phyloP scores from a whole-genome alignment of 2,888 invertebrate species.

The Halictus quadricinctus region DNA sequence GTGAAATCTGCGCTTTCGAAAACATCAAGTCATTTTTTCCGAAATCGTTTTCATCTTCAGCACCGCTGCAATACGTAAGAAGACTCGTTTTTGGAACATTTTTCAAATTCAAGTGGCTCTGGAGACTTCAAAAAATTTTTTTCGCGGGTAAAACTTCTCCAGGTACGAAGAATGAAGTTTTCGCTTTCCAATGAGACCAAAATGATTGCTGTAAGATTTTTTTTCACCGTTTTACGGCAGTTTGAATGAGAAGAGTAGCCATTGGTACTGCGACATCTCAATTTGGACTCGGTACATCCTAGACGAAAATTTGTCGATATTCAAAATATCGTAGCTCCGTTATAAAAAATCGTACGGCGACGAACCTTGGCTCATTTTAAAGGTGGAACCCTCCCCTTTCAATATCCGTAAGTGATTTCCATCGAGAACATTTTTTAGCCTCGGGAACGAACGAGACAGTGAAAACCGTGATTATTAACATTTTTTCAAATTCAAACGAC shows the following conservation, averaged over 20 bases:
- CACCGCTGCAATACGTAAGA: no score
- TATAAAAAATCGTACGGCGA: neutral
- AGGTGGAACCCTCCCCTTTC: neutral
- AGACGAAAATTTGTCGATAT: neutral
- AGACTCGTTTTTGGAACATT: neutral
- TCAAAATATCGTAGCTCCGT: neutral
- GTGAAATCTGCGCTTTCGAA: neutral
- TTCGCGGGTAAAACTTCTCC: accelerated
- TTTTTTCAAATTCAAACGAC: neutral
- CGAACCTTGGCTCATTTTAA: neutral
- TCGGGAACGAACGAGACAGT: neutral
- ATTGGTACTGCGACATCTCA: neutral
- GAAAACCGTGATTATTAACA: neutral
- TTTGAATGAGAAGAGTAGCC: neutral
- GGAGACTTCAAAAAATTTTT: neutral
- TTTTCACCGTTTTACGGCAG: neutral
- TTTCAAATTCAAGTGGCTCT: accelerated
- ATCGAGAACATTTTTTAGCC: neutral
- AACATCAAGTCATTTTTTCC: no score
- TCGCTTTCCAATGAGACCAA: neutral
- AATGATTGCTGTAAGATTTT: neutral
- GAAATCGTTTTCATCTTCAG: no score
- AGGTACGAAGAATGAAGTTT: accelerated
- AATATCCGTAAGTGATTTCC: neutral
- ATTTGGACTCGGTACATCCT: no score